Percentiles rank a stretch among this genome's conserved stretches.
Conservation (phyloP, 2,888 invertebrate genomes). For the Tenthredo livida region DNA sequence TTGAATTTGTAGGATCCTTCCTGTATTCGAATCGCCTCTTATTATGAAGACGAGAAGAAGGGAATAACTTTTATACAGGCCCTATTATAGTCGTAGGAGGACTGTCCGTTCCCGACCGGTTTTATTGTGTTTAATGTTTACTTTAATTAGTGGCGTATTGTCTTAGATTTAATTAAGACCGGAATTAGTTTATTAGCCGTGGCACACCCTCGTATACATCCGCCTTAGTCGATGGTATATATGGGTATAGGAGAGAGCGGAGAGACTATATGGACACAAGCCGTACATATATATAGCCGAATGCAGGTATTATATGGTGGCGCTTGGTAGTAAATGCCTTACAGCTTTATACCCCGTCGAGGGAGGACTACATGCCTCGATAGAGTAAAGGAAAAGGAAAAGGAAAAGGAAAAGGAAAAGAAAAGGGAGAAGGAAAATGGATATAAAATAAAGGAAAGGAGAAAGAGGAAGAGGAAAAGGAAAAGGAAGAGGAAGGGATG, state of each 20-base stretch:
- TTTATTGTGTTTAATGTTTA: slow-evolving; percentile 72
- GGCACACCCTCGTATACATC: slow-evolving; percentile 39
- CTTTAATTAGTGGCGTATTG: slow-evolving; percentile 72
- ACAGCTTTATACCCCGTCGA: slow-evolving; percentile 66
- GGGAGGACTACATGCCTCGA: neutral
- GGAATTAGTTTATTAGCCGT: slow-evolving; percentile 73
- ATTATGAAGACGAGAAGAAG: neutral
- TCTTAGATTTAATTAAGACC: slow-evolving; percentile 76
- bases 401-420: neutral
- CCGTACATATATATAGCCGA: slow-evolving; percentile 28
- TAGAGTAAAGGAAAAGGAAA: neutral
- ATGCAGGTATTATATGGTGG: slow-evolving; percentile 64
- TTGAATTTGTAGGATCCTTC: neutral
- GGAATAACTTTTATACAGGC: slow-evolving; percentile 6
- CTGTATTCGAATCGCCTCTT: neutral
- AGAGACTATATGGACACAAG: neutral
- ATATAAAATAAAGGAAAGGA: neutral
- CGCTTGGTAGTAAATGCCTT: slow-evolving; percentile 70
- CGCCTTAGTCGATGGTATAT: neutral
- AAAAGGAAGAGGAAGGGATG: neutral
- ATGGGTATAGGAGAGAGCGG: neutral
- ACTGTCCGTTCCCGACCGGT: slow-evolving; percentile 14
- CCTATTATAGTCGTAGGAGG: neutral
- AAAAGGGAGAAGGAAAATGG: neutral
- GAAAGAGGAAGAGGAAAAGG: neutral